Evolutionary conservation across 2,888 invertebrate genomes (phyloP).

Genomic region (Resseliella maxima): DNA sequence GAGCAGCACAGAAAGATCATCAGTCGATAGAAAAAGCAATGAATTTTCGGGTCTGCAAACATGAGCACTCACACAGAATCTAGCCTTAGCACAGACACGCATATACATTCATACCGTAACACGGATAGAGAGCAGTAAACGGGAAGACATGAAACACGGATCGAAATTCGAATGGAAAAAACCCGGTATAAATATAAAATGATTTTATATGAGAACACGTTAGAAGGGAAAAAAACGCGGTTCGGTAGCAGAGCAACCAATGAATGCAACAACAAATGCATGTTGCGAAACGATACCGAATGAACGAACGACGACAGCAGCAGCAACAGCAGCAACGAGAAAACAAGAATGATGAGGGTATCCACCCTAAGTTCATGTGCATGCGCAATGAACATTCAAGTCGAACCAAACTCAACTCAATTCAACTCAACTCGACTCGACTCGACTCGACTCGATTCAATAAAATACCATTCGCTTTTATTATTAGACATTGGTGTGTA

Average conservation of each 20-base stretch:
- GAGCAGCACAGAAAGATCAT: neutral
- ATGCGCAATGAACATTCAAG: conserved; percentile 53
- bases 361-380: conserved; percentile 54
- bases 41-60: conserved; percentile 47
- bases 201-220: neutral
- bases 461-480: conserved; percentile 45
- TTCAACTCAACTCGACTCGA: neutral
- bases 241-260: conserved; percentile 48
- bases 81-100: neutral
- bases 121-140: neutral
- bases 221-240: conserved; percentile 12
- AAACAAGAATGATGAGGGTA: conserved; percentile 19
- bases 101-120: neutral
- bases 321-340: neutral
- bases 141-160: conserved; percentile 7
- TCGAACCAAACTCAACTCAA: neutral
- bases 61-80: neutral
- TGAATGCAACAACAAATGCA: conserved; percentile 40
- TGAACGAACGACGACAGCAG: neutral
- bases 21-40: conserved; percentile 34
- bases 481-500: neutral
- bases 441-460: neutral
- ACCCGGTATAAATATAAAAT: neutral
- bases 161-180: conserved; percentile 38
- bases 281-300: too few species aligned